Percentiles rank a stretch among this genome's conserved stretches.
phyloP scores from a whole-genome alignment of 2,888 invertebrate species.

The Diarsia rubi region DNA sequence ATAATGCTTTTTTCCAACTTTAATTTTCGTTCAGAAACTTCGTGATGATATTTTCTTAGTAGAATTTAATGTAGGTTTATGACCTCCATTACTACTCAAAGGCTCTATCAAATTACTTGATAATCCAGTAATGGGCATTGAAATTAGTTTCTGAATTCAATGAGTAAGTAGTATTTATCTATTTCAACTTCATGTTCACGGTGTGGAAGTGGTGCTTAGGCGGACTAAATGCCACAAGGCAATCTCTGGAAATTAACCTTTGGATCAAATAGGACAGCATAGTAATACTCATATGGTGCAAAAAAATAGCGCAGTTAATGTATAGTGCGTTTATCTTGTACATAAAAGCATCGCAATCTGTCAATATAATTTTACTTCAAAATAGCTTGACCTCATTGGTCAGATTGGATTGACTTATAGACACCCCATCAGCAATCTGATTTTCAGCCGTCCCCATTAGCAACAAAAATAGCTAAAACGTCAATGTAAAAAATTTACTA shows the following conservation, averaged over 20 bases:
- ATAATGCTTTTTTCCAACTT: neutral
- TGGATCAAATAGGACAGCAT: no score
- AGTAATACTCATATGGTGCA: no score
- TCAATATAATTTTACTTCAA: no score
- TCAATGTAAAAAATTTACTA: constrained; percentile 17
- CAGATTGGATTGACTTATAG: neutral
- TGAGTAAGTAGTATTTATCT: no score
- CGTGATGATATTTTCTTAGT: neutral
- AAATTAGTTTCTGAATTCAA: neutral
- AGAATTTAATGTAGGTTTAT: neutral
- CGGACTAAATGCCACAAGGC: no score
- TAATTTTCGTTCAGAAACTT: neutral
- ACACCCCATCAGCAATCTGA: neutral
- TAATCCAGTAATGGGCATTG: neutral
- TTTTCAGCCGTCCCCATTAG: neutral
- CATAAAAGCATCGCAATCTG: neutral
- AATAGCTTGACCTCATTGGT: neutral
- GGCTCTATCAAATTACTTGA: neutral
- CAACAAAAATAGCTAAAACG: constrained; percentile 13
- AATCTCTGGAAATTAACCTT: no score
- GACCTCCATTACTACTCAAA: neutral
- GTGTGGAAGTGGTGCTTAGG: no score
- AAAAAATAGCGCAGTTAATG: no score
- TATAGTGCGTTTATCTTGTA: no score
- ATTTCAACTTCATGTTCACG: no score